Base-by-base conservation (phyloP, 2,888 invertebrate genomes). In the Pinctada fucata region DNA sequence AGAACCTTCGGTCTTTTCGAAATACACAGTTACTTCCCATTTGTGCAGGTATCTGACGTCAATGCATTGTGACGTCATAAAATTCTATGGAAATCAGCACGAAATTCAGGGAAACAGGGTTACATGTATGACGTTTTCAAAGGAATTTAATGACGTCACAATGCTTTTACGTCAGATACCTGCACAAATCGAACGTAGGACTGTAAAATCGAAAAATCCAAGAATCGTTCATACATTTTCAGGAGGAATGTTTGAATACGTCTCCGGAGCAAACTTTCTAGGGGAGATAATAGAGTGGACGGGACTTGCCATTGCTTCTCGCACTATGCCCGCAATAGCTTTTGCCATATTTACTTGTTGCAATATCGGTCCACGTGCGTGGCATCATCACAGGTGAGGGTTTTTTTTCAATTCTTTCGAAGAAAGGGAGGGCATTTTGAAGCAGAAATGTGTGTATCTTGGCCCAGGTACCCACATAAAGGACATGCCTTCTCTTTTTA, bases 281-380 rank as follows among this genome's bases (percentile, higher is more conserved):
- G 94, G 94, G 3, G 94, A 94, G 87, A 93, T 93, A 63, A 63
- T 94, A 4, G 94, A 94, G 85, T 94, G 94, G 94, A 87, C 87
- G 80, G 94, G 94, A 0, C 94, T 91, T 88, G 93, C 93, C 2
- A 67, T 94, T 1, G 92, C 92, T 16, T 88, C 90, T 47, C 89
- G 90, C 79, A 89, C 92, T 6, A 85, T 92, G 4, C 92, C 93
- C 8, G 91, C 93, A 2, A 69, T 91, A 2, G 92, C 93, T 0
- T 94, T 94, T 88, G 91, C 92, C 4, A 49, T 93, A 49, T 93
- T 93, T 86, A 93, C 93, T 3, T 80, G 88, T 3, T 86, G 88
- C 75, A 93, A 93, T 87, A 90, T 93, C 16, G 92, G 91, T 6
- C 93, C 93, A 47, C 85, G 94, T 77, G 93, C 93, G 0, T 78